Base-by-base conservation (phyloP, 2,797 vertebrate species). In the Typhlichthys subterraneus region DNA sequence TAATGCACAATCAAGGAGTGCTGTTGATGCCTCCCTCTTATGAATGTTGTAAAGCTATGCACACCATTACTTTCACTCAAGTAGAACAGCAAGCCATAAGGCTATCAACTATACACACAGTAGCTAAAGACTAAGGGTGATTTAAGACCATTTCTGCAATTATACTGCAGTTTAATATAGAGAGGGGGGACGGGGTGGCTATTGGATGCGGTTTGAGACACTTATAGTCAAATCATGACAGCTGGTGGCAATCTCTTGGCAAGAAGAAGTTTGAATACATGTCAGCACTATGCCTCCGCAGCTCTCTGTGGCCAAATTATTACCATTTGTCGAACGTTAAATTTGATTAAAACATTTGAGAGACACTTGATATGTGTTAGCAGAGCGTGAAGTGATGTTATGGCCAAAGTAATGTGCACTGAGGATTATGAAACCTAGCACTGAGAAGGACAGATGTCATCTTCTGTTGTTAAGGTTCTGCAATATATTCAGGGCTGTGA, bases 71-170 rank as follows among this genome's bases (percentile, higher is more conserved):
- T 63, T 33, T 45, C 45, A 55, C 5, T 1, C 47, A 64, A 57
- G 61, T 63, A 74, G 47, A 69, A 63, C 57, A 79, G 62, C 64
- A 70, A 67, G 23, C 70, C 76, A 72, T 67, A 55, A 77, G 72
- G 59, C 60, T 75, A 85, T 86, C 77, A 65, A 63, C 65, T 9
- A 59, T 50, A 61, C 57, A 53, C 14, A 64, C 73, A 61, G 48
- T 45, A 61, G 63, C 73, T 61, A 68, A 56, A 75, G 33, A 62
- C 53, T 2, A 57, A 69, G 42, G 76, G 60, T 70, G 57, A 73
- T 80, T 42, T 12, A 17, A 38, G 9, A 45, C n/a, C 12, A 45
- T 57, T 75, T 70, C 66, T 75, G 66, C 70, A 6, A 3, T 10
- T 51, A 51, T n/a, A 51, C 13, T 51, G 47, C 33, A 38, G 33